phyloP scores from a whole-genome alignment of 2,797 vertebrate species.

The Clarias pachynema region DNA sequence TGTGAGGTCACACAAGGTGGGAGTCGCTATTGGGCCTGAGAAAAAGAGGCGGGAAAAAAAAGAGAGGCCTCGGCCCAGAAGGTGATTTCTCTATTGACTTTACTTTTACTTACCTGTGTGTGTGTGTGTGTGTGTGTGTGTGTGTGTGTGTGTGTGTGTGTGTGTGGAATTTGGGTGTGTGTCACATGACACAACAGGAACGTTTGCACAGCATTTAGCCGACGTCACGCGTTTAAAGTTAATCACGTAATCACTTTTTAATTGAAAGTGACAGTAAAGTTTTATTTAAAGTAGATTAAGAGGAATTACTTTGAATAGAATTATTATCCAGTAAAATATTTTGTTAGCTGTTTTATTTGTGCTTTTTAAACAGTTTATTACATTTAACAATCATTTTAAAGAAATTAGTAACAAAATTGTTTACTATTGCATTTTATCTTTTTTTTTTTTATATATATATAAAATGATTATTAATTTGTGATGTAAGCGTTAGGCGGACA shows the following conservation, averaged over 20 bases:
- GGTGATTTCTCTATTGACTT: neutral
- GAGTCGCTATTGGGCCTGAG: slow-evolving; percentile 34
- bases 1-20: slow-evolving; percentile 74
- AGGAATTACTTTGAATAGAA: neutral
- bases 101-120: neutral
- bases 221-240: neutral
- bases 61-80: neutral
- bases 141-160: neutral
- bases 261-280: too few species aligned
- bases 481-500: neutral
- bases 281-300: too few species aligned
- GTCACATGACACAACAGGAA: neutral
- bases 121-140: neutral
- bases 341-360: neutral
- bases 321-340: neutral
- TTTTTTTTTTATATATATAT: neutral
- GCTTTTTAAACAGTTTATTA: neutral
- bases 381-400: neutral
- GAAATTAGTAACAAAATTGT: neutral
- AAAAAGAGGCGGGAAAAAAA: neutral
- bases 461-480: neutral
- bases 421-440: neutral
- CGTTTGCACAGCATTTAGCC: neutral
- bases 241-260: neutral
- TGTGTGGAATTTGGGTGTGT: too few species aligned